Evolutionary conservation across 2,113 vertebrate species (phyloP).

Genomic region (Pedionomus torquatus): DNA sequence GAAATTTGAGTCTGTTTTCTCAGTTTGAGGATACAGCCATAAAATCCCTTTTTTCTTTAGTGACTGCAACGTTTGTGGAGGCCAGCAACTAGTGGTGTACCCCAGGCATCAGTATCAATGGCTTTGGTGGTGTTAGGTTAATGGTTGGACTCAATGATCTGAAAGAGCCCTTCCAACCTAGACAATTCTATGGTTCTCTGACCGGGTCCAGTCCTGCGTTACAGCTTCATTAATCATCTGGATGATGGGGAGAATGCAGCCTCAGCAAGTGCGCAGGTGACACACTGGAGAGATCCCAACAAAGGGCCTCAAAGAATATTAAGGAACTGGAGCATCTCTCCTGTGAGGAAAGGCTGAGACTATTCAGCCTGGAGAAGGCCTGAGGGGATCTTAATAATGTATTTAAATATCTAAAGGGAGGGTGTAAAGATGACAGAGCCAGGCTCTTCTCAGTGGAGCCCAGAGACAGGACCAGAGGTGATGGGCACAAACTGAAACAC

Average conservation of each 20-base stretch:
- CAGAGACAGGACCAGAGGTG: background rate
- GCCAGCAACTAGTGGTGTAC: background rate
- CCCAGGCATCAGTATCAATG: background rate
- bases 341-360: background rate
- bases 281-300: background rate
- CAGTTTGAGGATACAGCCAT: background rate
- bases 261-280: no score
- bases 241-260: background rate
- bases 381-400: background rate
- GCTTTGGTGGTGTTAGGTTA: background rate
- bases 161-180: background rate
- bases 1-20: background rate
- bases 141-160: background rate
- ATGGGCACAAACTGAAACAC: background rate
- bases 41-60: background rate
- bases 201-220: background rate
- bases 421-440: background rate
- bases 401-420: background rate
- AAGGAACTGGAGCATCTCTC: background rate
- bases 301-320: background rate
- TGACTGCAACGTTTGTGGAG: background rate
- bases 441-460: background rate
- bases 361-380: background rate
- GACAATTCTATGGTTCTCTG: background rate
- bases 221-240: background rate